Evolutionary conservation across 1,140 invertebrate genomes (phyloP).

Genomic region (Spodoptera litura): DNA sequence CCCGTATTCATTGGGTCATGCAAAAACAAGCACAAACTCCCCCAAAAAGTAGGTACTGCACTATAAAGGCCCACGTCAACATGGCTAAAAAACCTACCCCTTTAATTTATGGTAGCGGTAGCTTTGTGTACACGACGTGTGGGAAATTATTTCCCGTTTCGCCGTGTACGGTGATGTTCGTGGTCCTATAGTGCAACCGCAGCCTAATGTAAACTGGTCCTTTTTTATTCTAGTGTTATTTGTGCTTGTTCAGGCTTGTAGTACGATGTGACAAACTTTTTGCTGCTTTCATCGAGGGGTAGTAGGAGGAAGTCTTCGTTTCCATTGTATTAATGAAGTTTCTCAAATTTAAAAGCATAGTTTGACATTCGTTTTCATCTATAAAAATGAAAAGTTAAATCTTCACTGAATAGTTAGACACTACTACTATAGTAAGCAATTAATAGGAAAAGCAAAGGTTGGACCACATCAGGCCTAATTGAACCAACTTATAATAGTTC

Average conservation of each 20-base stretch:
- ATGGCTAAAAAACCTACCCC: not conserved
- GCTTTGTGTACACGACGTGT: slow-evolving; percentile 22
- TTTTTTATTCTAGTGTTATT: not conserved
- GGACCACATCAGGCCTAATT: too few relatives aligned
- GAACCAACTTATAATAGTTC: too few relatives aligned
- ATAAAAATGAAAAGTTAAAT: too few relatives aligned
- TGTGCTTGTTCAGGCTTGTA: too few relatives aligned
- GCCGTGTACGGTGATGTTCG: not conserved
- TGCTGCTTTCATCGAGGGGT: too few relatives aligned
- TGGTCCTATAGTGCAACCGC: not conserved
- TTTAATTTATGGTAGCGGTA: slow-evolving; percentile 26
- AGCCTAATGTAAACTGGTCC: not conserved
- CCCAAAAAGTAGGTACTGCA: slow-evolving; percentile 8
- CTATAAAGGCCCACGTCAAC: slow-evolving; percentile 5
- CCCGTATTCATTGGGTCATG: not conserved
- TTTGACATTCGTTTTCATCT: too few relatives aligned
- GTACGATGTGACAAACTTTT: not conserved
- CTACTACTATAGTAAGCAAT: too few relatives aligned
- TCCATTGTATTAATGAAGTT: too few relatives aligned
- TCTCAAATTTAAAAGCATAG: too few relatives aligned
- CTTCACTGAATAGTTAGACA: too few relatives aligned
- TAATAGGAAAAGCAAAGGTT: too few relatives aligned
- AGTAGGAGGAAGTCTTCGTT: too few relatives aligned
- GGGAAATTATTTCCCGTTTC: slow-evolving; percentile 18
- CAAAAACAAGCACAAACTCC: not conserved